Conservation (phyloP, 2,797 vertebrate species). For the Esox masquinongy region DNA sequence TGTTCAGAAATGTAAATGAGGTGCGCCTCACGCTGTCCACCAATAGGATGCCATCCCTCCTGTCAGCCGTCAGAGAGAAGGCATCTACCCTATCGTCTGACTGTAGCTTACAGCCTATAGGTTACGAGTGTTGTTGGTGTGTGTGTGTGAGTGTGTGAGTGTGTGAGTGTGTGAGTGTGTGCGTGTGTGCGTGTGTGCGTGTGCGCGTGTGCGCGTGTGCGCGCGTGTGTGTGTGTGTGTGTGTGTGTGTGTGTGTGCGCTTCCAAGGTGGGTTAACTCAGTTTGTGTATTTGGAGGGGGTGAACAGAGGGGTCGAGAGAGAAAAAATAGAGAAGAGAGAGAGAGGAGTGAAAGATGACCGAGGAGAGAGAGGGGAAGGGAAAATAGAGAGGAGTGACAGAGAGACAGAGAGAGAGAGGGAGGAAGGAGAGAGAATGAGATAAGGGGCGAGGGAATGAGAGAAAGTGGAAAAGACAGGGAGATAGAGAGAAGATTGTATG, state of each 20-base stretch:
- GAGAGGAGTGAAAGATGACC: no score
- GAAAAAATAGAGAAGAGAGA: not conserved
- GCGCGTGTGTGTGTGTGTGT: conserved; percentile 14
- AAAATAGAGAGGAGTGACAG: no score
- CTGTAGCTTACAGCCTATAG: conserved; percentile 13
- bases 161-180: conserved; percentile 13
- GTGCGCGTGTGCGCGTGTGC: conserved; percentile 1
- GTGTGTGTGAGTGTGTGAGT: conserved; percentile 18
- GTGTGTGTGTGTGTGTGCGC: conserved; percentile 10
- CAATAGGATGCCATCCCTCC: conserved; percentile 41
- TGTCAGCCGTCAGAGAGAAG: conserved; percentile 48
- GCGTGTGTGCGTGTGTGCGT: conserved; percentile 15
- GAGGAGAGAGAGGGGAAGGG: no score
- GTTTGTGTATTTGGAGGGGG: not conserved
- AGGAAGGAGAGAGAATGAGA: no score
- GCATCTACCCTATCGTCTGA: conserved; percentile 67
- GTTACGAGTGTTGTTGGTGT: not conserved
- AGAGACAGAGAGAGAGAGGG: no score
- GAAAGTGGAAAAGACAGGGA: no score
- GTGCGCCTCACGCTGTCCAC: conserved; percentile 50
- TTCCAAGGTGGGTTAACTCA: not conserved
- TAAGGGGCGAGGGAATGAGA: no score
- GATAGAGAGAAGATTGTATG: no score
- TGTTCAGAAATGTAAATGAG: conserved; percentile 45
- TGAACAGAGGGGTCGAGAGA: not conserved